Base-by-base conservation (phyloP, 2,888 invertebrate species). In the Calameuta filiformis region DNA sequence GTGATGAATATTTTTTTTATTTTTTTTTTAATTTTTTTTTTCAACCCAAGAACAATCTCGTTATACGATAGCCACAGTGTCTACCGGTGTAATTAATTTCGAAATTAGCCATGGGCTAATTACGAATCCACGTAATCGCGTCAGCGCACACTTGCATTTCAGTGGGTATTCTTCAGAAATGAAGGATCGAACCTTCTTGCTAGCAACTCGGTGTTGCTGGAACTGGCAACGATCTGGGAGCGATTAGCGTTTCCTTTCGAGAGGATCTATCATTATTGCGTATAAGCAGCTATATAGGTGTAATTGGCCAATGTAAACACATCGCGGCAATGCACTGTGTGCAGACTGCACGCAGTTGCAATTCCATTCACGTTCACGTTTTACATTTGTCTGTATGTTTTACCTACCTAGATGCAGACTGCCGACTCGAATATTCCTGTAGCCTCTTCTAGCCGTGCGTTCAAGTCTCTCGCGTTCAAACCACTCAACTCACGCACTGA, bases 401-500 rank as follows among this genome's bases (percentile, higher is more conserved):
- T 73, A 78, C 87, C 86, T 82, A 89, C 89, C 88, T 83, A 85
- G 83, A 83, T 81, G 81, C 81, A 78, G 82, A 82, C 78, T 79
- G 81, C 81, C 73, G 83, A 79, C 81, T 81, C 83, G 80, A 82
- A 83, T 85, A 85, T 87, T 83, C 84, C 85, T 85, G 81, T 82
- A 81, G 77, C 81, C 84, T 80, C 83, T 83, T 78, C 83, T 83
- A 75, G 69, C 80, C 87, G 80, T 78, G 86, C 89, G 89, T 89
- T 81, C 83, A 87, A 86, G 87, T 89, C 89, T 87, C 89, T 87
- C 83, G 79, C 33, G 40, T 23, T 56, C 23, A 76, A 76, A 73
- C 76, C 82, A 81, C 83, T 87, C 89, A 89, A 88, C 87, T 77
- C 83, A 86, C 88, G 88, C 87, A 81, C 79, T 81, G 83, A 83